Percentiles rank a stretch among this genome's conserved stretches.
phyloP scores from a whole-genome alignment of 2,113 vertebrate species.

The Rhinolophus sinicus region DNA sequence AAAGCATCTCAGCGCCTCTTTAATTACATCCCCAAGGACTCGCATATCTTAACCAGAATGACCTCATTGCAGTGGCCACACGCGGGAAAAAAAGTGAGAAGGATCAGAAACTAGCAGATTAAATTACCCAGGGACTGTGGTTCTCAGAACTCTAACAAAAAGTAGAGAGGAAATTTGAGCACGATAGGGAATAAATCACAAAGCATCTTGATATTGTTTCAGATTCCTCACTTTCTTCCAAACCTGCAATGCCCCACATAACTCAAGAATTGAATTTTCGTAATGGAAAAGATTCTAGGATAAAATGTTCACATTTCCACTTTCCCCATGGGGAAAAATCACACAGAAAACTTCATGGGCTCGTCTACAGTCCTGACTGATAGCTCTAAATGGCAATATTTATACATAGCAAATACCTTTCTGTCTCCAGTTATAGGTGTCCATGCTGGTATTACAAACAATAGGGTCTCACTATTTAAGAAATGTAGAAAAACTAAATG shows the following conservation, averaged over 20 bases:
- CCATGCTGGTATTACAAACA: not conserved
- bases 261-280: not conserved
- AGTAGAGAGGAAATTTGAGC: not conserved
- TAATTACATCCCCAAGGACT: conserved; percentile 81
- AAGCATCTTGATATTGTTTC: not conserved
- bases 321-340: not conserved
- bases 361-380: not conserved
- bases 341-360: not conserved
- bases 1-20: conserved; percentile 72
- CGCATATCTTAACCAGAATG: conserved; percentile 72
- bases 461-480: not conserved
- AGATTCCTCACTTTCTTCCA: not conserved
- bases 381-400: not conserved
- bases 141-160: conserved; percentile 37
- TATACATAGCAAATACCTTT: not conserved
- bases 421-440: not conserved
- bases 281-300: conserved; percentile 44
- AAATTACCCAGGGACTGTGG: not conserved
- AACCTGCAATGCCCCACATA: not conserved
- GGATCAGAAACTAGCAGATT: conserved; percentile 52
- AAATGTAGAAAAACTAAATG: not conserved
- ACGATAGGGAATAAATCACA: not conserved
- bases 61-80: not conserved
- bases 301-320: not conserved
- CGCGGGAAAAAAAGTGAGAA: conserved; percentile 29